Evolutionary conservation across 1,140 invertebrate species (phyloP).

Genomic region (Rhopalosiphum maidis): DNA sequence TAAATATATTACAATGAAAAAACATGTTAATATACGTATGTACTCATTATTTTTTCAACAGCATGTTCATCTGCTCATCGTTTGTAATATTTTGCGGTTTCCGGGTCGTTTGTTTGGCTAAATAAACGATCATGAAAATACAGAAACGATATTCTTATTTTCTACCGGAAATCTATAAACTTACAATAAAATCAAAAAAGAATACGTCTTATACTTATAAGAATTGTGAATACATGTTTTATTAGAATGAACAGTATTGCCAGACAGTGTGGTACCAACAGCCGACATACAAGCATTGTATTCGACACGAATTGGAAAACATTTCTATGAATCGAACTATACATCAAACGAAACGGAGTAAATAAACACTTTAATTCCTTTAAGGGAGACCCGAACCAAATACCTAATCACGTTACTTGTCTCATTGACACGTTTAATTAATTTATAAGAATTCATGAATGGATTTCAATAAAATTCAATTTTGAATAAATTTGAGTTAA

Average conservation of each 20-base stretch:
- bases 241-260: background rate
- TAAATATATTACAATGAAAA: too few species aligned
- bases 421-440: conserved; percentile 47
- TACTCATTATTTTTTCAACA: background rate
- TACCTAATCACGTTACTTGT: conserved; percentile 11
- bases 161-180: too few species aligned
- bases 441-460: background rate
- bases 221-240: background rate
- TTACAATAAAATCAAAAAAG: background rate
- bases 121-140: background rate
- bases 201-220: background rate
- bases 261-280: conserved; percentile 30
- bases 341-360: background rate
- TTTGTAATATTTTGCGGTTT: conserved; percentile 1
- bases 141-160: background rate
- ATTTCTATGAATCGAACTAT: conserved; percentile 34
- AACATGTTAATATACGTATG: background rate
- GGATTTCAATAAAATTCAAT: background rate
- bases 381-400: background rate
- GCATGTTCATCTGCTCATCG: background rate
- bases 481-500: background rate
- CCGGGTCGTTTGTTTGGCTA: background rate
- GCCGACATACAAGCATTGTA: background rate
- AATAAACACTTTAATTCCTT: background rate
- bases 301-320: conserved; percentile 13